phyloP scores from a whole-genome alignment of 2,113 vertebrate genomes.

The Trogon melanurus region DNA sequence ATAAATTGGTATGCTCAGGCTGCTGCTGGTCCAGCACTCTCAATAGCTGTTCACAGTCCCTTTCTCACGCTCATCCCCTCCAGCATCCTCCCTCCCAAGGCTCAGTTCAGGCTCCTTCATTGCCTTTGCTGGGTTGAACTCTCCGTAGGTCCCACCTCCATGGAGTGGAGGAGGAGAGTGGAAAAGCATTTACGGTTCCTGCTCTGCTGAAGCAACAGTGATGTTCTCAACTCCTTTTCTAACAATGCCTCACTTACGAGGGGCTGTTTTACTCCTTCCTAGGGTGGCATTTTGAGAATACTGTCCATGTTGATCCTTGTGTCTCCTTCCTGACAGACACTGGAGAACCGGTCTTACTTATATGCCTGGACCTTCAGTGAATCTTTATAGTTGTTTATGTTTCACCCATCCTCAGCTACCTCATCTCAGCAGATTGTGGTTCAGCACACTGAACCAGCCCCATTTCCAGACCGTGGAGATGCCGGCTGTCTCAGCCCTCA shows the following conservation, averaged over 20 bases:
- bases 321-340: not conserved
- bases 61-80: not conserved
- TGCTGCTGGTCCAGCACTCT: not conserved
- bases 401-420: not conserved
- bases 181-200: not conserved
- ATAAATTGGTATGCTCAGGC: not conserved
- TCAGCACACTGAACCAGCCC: not conserved
- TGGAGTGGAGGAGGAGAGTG: not conserved
- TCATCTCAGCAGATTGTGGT: not conserved
- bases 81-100: not conserved
- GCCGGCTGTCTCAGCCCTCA: not conserved
- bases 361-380: not conserved
- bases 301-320: accelerated
- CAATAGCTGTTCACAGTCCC: not conserved
- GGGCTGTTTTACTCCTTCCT: not conserved
- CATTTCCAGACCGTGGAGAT: not conserved
- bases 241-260: not conserved
- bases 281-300: not conserved
- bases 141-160: accelerated
- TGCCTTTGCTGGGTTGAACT: not conserved
- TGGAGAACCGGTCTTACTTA: not conserved
- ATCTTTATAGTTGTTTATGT: too few species aligned
- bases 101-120: not conserved
- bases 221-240: not conserved
- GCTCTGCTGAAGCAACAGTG: not conserved